A percentile compares a stretch with the other conserved stretches of the same genome.
Conservation (phyloP, 2,797 vertebrate genomes). For the Gambusia yucatana region DNA sequence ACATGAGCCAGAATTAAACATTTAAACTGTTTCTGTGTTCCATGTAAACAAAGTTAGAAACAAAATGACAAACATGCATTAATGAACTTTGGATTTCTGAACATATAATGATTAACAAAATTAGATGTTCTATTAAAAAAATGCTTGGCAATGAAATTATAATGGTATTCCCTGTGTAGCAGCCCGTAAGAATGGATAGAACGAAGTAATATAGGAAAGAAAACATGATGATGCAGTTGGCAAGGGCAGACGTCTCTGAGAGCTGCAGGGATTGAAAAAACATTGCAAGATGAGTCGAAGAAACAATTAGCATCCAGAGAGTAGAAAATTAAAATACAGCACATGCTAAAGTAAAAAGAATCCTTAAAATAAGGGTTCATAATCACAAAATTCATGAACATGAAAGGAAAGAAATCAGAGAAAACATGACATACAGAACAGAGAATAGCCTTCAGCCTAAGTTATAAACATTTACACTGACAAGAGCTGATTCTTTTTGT, state of each 20-base stretch:
- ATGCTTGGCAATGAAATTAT: conserved; percentile 20
- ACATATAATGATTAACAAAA: conserved; percentile 1
- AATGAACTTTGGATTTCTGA: conserved; percentile 2
- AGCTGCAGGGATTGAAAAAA: conserved; percentile 50
- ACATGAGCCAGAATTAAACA: conserved; percentile 17
- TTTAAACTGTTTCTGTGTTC: conserved; percentile 9
- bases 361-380: conserved; percentile 32
- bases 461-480: background rate
- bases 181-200: conserved; percentile 14
- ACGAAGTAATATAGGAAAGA: conserved; percentile 37
- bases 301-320: conserved; percentile 52
- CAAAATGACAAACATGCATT: conserved; percentile 1
- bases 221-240: conserved; percentile 29
- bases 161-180: background rate
- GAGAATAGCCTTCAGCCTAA: background rate
- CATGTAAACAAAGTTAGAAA: conserved; percentile 9
- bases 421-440: background rate
- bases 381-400: conserved; percentile 18
- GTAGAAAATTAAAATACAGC: conserved; percentile 40
- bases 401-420: conserved; percentile 8
- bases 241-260: conserved; percentile 58
- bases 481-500: background rate
- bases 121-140: background rate
- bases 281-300: conserved; percentile 48
- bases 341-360: conserved; percentile 49